Conservation (phyloP, 2,888 invertebrate genomes). For the Agonum fuliginosum region DNA sequence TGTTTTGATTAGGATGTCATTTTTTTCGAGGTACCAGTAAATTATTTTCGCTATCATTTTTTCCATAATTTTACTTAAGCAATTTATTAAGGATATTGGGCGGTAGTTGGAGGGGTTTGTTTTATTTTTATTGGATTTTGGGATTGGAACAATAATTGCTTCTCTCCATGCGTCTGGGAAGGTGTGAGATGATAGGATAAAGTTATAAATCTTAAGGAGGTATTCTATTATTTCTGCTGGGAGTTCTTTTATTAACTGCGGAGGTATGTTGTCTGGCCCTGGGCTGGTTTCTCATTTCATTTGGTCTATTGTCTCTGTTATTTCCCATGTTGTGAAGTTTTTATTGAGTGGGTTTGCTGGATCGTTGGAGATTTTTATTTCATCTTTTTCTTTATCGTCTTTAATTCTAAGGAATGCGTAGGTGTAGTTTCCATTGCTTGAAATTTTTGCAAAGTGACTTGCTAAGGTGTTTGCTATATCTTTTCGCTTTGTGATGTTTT, state of each 20-base stretch:
- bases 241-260: not conserved
- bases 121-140: constrained; percentile 1
- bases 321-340: not conserved
- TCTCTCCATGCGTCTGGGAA: not conserved
- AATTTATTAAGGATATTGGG: constrained; percentile 1
- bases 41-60: constrained; percentile 11
- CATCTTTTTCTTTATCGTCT: constrained; percentile 8
- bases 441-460: constrained; percentile 1
- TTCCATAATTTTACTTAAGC: not conserved
- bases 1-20: too few relatives aligned
- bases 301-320: not conserved
- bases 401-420: too few relatives aligned
- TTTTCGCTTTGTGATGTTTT: not conserved
- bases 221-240: constrained; percentile 4
- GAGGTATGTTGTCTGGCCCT: not conserved
- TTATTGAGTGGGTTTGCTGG: not conserved
- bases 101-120: not conserved
- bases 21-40: too few relatives aligned
- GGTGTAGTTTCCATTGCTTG: not conserved
- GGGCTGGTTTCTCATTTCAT: not conserved
- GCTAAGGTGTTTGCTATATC: not conserved
- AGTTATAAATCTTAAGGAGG: constrained; percentile 16
- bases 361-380: constrained; percentile 4
- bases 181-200: not conserved
- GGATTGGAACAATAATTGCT: not conserved